These are phyloP conservation scores for Sebastes matsubarae DNA, from an alignment of 2,797 vertebrate species.

Conservation along the genomic window DNA sequence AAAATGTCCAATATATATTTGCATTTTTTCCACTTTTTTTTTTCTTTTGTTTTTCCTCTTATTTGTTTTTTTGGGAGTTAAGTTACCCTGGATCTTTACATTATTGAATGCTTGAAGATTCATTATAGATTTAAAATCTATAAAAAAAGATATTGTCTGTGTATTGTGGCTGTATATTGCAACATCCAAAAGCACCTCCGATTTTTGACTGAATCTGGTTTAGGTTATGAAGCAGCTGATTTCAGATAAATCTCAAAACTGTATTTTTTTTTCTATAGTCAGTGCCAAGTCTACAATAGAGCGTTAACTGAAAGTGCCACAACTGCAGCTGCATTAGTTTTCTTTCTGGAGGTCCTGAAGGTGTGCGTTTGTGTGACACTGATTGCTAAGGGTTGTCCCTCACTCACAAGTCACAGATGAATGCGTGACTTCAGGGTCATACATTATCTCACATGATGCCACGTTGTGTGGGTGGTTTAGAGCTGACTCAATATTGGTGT, in stretches of 20 bases:
- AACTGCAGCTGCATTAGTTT: not conserved
- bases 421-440: constrained; percentile 49
- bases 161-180: not conserved
- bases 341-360: not conserved
- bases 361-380: not conserved
- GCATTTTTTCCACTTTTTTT: not conserved
- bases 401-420: constrained; percentile 23
- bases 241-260: not conserved
- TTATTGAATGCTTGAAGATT: not conserved
- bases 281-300: not conserved
- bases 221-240: not conserved
- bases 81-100: not conserved
- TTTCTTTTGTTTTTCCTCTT: not conserved
- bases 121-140: not conserved
- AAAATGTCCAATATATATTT: no score
- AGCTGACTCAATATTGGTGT: constrained; percentile 21
- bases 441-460: constrained; percentile 49
- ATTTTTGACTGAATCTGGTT: not conserved
- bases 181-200: not conserved
- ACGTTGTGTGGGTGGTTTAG: constrained; percentile 11
- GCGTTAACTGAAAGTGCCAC: not conserved
- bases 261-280: not conserved
- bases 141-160: not conserved
- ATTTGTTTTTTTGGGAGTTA: not conserved
- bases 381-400: not conserved